Evolutionary conservation across 2,797 vertebrate genomes (phyloP).

Genomic region (Euthynnus affinis): DNA sequence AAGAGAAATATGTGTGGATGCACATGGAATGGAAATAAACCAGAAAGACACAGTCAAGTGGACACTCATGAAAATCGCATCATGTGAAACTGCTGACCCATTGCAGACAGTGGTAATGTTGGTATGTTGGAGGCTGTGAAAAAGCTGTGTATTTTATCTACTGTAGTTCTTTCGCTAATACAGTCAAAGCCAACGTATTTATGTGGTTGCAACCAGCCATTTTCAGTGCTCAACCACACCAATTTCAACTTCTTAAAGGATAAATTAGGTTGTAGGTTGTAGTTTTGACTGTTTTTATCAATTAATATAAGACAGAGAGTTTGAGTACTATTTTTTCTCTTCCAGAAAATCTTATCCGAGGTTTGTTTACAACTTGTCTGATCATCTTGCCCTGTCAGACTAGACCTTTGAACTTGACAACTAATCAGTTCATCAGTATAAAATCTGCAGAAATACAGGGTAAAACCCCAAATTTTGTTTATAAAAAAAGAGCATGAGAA

Average conservation of each 20-base stretch:
- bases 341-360: neutral
- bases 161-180: neutral
- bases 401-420: slow-evolving; percentile 3
- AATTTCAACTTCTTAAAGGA: neutral
- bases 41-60: slow-evolving; percentile 9
- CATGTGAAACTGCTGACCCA: slow-evolving; percentile 28
- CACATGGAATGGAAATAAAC: slow-evolving; percentile 38
- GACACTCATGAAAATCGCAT: slow-evolving; percentile 42
- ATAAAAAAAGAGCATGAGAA: neutral
- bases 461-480: neutral
- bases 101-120: slow-evolving; percentile 7
- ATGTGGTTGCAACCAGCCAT: neutral
- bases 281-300: neutral
- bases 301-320: neutral
- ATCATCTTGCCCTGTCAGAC: neutral
- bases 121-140: slow-evolving; percentile 9
- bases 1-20: slow-evolving; percentile 2
- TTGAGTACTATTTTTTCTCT: neutral
- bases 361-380: neutral
- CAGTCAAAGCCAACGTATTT: neutral
- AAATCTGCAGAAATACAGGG: neutral
- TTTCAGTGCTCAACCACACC: neutral
- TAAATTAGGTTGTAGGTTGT: neutral
- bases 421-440: slow-evolving; percentile 29
- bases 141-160: neutral